These are phyloP conservation scores for Prosapia bicincta DNA, from an alignment of 2,888 invertebrate genomes.

Conservation along the genomic window DNA sequence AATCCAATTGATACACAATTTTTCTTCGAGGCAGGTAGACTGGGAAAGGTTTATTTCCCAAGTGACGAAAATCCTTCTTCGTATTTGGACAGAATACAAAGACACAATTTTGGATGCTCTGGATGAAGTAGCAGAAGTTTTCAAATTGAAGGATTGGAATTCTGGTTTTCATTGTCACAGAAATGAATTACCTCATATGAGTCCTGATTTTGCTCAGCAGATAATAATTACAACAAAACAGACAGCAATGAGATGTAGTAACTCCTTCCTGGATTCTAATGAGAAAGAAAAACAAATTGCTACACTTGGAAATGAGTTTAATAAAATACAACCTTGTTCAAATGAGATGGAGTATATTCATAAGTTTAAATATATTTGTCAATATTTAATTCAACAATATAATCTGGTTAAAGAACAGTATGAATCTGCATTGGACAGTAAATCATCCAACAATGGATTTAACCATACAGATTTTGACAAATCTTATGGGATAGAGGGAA, in stretches of 20 bases:
- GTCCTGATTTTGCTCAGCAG: conserved; percentile 21
- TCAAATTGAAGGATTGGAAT: conserved; percentile 9
- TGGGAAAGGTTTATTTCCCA: conserved; percentile 16
- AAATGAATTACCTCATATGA: neutral
- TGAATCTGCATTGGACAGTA: conserved; percentile 9
- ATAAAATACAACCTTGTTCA: conserved; percentile 3
- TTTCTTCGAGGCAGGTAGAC: neutral
- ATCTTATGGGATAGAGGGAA: conserved; percentile 15
- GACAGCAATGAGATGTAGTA: conserved; percentile 12
- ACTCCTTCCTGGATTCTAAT: neutral
- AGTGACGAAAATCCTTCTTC: conserved; percentile 4
- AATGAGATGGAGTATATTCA: conserved; percentile 18
- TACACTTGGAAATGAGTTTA: conserved; percentile 14
- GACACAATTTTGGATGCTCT: conserved; percentile 18
- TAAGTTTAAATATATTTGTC: conserved; percentile 22
- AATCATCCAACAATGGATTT: conserved; percentile 10
- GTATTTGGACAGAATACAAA: conserved; percentile 19
- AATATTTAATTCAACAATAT: conserved; percentile 20
- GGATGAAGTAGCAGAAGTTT: conserved; percentile 15
- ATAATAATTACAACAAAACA: conserved; percentile 13
- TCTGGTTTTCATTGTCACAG: neutral
- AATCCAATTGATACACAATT: neutral
- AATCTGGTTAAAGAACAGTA: conserved; percentile 16
- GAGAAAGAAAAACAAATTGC: conserved; percentile 4
- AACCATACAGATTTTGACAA: conserved; percentile 11